Evolutionary conservation across 2,113 vertebrate genomes (phyloP), one percentile per base, ranked within the genome.

Genomic region (Forbesichthys papilliferus): DNA sequence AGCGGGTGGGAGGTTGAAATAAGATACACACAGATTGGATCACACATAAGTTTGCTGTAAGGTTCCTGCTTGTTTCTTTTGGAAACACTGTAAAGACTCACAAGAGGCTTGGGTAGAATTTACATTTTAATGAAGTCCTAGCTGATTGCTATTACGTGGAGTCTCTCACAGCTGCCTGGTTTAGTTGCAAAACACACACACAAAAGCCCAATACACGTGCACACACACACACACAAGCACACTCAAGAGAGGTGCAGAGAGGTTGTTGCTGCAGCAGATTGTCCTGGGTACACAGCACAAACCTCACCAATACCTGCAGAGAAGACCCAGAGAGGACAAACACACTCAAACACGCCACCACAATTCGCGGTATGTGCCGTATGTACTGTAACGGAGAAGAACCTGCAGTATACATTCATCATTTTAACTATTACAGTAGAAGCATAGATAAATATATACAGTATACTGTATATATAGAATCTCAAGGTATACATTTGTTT

Each of bases 61-160:
- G 81, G 69, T 71, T 77, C 65, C 67, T 3, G 12, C 61, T n/a
- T 20, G 8, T 55, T 86, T 87, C 78, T 85, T 87, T 87, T 85
- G 74, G 88, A 85, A 81, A 65, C 66, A 64, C 77, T 79, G 73
- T 82, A 87, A 89, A 84, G 75, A 79, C 79, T 73, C 83, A 77
- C 77, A 68, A 86, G 81, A 82, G 82, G 73, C 79, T 78, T 6
- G 68, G 61, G 48, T 65, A 66, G 69, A 86, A 88, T 88, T 86
- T 88, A 84, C 80, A 90, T 87, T 85, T 90, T 87, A 87, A 88
- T 89, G 85, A 89, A 85, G 75, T 82, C 66, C 81, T 86, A 60
- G 78, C 68, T 84, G 81, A 89, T 89, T 86, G 88, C 78, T 79
- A 64, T 78, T 87, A 75, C 55, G 63, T 64, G 20, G 69, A 67